Evolutionary conservation across 2,888 invertebrate species (phyloP), one percentile per base, ranked within the genome.

Genomic region (Agrotis ipsilon): DNA sequence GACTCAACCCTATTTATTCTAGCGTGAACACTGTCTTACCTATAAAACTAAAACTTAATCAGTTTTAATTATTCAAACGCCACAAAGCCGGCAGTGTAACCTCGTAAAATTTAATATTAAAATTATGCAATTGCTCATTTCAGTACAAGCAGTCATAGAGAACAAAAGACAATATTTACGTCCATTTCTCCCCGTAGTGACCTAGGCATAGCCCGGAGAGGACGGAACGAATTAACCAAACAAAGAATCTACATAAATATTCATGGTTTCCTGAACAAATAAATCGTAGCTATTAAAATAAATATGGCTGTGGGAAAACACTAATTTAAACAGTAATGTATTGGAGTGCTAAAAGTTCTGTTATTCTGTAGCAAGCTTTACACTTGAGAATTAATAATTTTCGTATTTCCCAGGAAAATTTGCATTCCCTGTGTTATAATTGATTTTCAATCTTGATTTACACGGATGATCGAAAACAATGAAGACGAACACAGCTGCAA

Each of bases 161-260:
- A 67, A 77, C 80, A 63, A 77, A 55, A 54, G 46, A 46, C 24
- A 67, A 51, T 67, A 74, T 79, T 54, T 62, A 59, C 62, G 32
- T 43, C 19, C 51, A 60, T 67, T n/a, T 59, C 48, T 65, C 48
- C n/a, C 19, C 21, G 49, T 58, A 66, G 39, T 59, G 62, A 80
- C 66, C 71, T 79, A 68, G 68, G 60, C 49, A 52, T 71, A 68
- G 7, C 58, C 54, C n/a, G 19, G 19, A 52, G 67, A 46, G 46
- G 52, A 51, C 51, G 59, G 62, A 83, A 80, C 70, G 57, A 70
- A 80, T 71, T 65, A 72, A 58, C 21, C 54, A 54, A 68, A 72
- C 72, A 72, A 65, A 79, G 16, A 45, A 51, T 57, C 57, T 59
- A 48, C 67, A 69, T 83, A 60, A 64, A 72, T 72, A 80, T 83